Evolutionary conservation across 2,113 vertebrate species (phyloP), one percentile per base, ranked within the genome.

Genomic region (Pseudopodoces humilis): DNA sequence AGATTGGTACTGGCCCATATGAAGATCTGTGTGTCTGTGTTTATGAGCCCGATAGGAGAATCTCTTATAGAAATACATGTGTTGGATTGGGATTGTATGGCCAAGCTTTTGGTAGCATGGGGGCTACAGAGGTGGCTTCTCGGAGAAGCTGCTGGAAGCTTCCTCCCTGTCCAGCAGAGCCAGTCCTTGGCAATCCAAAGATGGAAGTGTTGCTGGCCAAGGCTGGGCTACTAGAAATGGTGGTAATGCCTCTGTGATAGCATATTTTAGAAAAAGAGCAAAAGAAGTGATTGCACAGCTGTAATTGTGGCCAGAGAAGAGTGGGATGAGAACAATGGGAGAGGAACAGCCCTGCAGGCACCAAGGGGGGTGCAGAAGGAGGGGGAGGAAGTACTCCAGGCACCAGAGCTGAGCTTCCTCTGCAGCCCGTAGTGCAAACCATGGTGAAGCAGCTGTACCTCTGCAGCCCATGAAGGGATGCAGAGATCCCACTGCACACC

Each of bases 321-420:
- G 14, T 1, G 1, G 37, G 7, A 12, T 67, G 71, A 50, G 25
- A 59, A 43, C 17, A 31, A 39, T 21, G 37, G 2, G 37, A 67
- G 37, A 86, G 44, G 30, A 86, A 6, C 31, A 67, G 11, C 71
- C 5, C 37, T 76, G 63, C 53, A 86, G 46, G 23, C 72, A 44
- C 22, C 37, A 27, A 25, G 33, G 27, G 3, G 21, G 37, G 37
- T 37, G 37, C 2, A 76, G 63, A 59, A 77, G 46, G 62, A 68
- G 22, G 21, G 21, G 14, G 0, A 68, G 16, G 46, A 60, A 17
- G 33, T n/a, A 41, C 33, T 64, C 2, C n/a, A 19, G 23, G 7
- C 3, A 4, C 39, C 0, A 0, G 22, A 39, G 22, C 31, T 16
- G 25, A 60, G 31, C 49, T 37, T 14, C 21, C 31, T 27, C 17